A percentile compares a stretch with the other conserved stretches of the same genome.
Conservation (phyloP, 2,113 vertebrate species). For the Halcyon senegalensis region DNA sequence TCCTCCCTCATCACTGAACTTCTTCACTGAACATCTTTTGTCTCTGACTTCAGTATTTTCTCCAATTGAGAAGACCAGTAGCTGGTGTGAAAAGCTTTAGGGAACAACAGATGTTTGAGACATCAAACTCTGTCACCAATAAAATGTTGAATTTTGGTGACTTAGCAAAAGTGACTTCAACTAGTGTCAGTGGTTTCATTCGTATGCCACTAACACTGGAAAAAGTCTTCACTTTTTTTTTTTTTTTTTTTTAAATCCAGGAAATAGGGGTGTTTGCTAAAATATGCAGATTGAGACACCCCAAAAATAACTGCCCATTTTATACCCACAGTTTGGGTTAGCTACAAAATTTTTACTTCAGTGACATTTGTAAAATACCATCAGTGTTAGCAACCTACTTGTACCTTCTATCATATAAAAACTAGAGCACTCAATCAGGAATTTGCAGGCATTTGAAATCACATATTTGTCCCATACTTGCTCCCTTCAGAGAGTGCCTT, state of each 20-base stretch:
- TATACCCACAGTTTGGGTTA: not conserved
- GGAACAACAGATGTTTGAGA: not conserved
- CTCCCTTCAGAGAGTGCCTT: not conserved
- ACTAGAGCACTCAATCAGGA: not conserved
- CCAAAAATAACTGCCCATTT: not conserved
- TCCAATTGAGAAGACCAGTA: slow-evolving; percentile 79
- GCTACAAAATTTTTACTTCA: not conserved
- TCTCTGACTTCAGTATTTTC: slow-evolving; percentile 72
- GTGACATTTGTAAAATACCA: not conserved
- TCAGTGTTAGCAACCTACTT: not conserved
- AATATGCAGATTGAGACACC: not conserved
- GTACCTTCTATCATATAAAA: not conserved
- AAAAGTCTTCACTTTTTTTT: not conserved
- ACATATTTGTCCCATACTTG: not conserved
- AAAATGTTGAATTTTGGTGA: not conserved
- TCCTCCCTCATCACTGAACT: slow-evolving; percentile 72
- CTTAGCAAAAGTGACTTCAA: not conserved
- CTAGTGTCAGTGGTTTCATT: not conserved
- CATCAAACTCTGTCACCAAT: not conserved
- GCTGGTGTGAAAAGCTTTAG: slow-evolving; percentile 80
- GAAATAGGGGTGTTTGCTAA: not conserved
- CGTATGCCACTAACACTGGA: not conserved
- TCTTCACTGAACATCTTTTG: slow-evolving; percentile 75
- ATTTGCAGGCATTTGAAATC: not conserved
- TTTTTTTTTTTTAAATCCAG: not conserved